A percentile compares a stretch with the other conserved stretches of the same genome.
phyloP scores from a whole-genome alignment of 2,113 vertebrate species.

The Ancistrus triradiatus region DNA sequence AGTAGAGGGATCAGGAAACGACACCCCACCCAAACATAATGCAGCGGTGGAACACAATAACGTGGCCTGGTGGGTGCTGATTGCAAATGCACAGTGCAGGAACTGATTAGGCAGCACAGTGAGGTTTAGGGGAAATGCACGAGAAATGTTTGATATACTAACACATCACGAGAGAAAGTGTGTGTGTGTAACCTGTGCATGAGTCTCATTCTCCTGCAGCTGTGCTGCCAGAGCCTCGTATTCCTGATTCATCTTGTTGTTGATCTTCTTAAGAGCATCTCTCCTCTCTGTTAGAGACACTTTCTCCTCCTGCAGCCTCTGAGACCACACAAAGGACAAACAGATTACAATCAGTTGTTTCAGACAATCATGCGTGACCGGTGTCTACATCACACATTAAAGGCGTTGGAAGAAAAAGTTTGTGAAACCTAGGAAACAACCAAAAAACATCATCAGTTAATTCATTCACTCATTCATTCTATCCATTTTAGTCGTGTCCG shows the following conservation, averaged over 20 bases:
- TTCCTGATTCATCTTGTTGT: constrained; percentile 71
- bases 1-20: constrained; percentile 12
- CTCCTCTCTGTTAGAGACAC: constrained; percentile 68
- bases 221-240: constrained; percentile 76
- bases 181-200: constrained; percentile 76
- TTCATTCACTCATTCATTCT: too few relatives aligned
- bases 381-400: too few relatives aligned
- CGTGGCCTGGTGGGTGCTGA: background rate
- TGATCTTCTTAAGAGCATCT: constrained; percentile 73
- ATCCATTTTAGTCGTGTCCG: too few relatives aligned
- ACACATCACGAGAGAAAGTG: background rate
- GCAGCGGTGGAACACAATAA: constrained; percentile 1
- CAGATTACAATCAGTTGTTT: too few relatives aligned
- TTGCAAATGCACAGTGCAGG: background rate
- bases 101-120: background rate
- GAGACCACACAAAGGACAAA: constrained; percentile 25
- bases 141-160: too few relatives aligned
- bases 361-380: too few relatives aligned
- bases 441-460: too few relatives aligned
- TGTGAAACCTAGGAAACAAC: too few relatives aligned
- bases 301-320: constrained; percentile 86
- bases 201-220: constrained; percentile 89
- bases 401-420: too few relatives aligned
- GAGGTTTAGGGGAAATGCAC: too few relatives aligned
- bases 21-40: constrained; percentile 18